These are phyloP conservation scores for Timema cristinae DNA, from an alignment of 2,888 invertebrate species.

Conservation along the genomic window DNA sequence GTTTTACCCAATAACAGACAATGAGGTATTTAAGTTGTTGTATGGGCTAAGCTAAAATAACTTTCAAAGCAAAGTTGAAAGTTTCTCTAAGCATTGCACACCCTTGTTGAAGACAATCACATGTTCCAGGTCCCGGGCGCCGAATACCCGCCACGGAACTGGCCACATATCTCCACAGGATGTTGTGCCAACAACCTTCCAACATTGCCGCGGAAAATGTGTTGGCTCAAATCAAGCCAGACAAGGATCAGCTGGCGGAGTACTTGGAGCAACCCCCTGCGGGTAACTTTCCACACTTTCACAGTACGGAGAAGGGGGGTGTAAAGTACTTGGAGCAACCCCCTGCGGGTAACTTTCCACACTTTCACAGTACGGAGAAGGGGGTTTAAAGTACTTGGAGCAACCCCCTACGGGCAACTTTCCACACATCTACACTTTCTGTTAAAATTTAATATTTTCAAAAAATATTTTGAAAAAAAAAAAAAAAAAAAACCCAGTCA, in stretches of 20 bases:
- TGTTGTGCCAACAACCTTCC: constrained; percentile 66
- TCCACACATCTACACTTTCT: no score
- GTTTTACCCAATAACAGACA: no score
- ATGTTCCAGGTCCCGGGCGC: constrained; percentile 51
- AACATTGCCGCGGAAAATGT: constrained; percentile 69
- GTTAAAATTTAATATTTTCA: no score
- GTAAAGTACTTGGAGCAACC: no score
- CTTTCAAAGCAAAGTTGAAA: constrained; percentile 7
- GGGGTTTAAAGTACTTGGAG: no score
- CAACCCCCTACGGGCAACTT: no score
- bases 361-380: no score
- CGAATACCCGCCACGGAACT: constrained; percentile 71
- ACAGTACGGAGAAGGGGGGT: no score
- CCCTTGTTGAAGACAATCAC: constrained; percentile 34
- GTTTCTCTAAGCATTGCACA: not conserved
- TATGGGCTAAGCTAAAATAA: not conserved
- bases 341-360: no score
- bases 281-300: constrained; percentile 44
- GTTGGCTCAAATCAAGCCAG: constrained; percentile 68
- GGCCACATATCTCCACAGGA: constrained; percentile 62
- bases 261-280: constrained; percentile 88
- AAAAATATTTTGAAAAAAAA: no score
- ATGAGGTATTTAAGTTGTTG: no score
- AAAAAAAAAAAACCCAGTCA: no score
- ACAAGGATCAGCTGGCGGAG: constrained; percentile 74